Percentiles rank a stretch among this genome's conserved stretches.
Conservation (phyloP, 2,113 vertebrate species). For the Mellivora capensis region DNA sequence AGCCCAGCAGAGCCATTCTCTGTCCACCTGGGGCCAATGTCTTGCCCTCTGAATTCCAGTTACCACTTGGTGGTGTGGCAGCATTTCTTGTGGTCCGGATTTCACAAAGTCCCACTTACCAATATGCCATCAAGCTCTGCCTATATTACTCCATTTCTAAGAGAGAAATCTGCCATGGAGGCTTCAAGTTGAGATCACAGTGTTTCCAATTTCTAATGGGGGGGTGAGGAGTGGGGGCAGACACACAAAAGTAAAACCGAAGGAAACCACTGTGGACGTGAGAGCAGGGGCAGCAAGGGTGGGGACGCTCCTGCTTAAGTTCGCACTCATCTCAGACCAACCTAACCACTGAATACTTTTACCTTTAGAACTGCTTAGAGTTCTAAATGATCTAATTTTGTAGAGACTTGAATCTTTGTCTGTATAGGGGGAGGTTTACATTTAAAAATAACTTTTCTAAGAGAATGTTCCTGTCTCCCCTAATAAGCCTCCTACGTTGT, state of each 20-base stretch:
- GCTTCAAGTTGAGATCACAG: not conserved
- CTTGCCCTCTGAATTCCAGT: not conserved
- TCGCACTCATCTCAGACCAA: not conserved
- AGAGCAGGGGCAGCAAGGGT: fast-evolving
- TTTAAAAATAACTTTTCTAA: not conserved
- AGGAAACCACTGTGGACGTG: not conserved
- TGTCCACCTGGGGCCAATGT: not conserved
- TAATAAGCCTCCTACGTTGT: not conserved
- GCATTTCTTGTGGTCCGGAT: not conserved
- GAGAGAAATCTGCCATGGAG: not conserved
- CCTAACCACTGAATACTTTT: not conserved
- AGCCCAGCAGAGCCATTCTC: not conserved
- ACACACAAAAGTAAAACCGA: not conserved
- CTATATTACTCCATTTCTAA: not conserved
- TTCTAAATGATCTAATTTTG: not conserved
- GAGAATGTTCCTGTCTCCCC: not conserved
- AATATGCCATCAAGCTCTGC: not conserved
- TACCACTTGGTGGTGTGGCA: not conserved
- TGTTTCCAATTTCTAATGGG: not conserved
- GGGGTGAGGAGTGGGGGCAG: too few relatives aligned
- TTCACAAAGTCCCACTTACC: not conserved
- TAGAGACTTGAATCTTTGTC: not conserved
- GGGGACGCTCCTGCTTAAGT: fast-evolving
- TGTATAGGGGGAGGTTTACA: not conserved
- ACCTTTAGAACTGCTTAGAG: not conserved